Conservation (phyloP, 2,797 vertebrate species). For the Gallinago solitaria region DNA sequence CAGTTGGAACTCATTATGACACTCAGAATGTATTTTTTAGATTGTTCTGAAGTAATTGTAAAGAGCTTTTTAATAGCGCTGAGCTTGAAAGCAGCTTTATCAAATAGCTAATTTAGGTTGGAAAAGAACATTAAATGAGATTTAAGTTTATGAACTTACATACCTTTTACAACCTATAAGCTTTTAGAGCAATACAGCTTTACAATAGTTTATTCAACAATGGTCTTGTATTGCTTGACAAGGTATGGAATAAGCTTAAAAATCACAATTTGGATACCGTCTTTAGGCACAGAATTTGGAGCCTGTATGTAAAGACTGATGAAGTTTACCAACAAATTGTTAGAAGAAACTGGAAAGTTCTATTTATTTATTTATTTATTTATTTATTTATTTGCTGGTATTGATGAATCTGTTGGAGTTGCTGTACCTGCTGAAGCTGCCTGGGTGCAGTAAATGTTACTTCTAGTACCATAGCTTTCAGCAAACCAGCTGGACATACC, state of each 20-base stretch:
- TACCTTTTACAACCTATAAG: not conserved
- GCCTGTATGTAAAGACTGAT: not conserved
- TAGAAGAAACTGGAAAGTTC: not conserved
- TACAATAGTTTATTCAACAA: not conserved
- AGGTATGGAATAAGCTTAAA: not conserved
- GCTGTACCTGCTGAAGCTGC: not conserved
- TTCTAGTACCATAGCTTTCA: not conserved
- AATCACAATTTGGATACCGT: not conserved
- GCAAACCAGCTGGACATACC: not conserved
- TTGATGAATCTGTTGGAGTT: not conserved
- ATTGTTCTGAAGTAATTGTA: conserved; percentile 52
- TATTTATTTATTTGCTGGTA: not conserved
- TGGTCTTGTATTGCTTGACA: not conserved
- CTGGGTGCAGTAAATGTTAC: not conserved
- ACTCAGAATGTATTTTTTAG: conserved; percentile 58
- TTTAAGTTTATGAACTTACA: conserved; percentile 15
- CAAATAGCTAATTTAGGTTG: conserved; percentile 24
- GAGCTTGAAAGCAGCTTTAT: conserved; percentile 50
- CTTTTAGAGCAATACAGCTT: not conserved
- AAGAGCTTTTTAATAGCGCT: conserved; percentile 58
- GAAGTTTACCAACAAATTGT: not conserved
- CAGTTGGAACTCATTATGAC: not conserved
- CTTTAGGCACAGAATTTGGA: not conserved
- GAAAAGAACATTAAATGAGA: conserved; percentile 18
- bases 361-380: not conserved